Conservation (phyloP, 2,797 vertebrate species). For the Malurus leucopterus region DNA sequence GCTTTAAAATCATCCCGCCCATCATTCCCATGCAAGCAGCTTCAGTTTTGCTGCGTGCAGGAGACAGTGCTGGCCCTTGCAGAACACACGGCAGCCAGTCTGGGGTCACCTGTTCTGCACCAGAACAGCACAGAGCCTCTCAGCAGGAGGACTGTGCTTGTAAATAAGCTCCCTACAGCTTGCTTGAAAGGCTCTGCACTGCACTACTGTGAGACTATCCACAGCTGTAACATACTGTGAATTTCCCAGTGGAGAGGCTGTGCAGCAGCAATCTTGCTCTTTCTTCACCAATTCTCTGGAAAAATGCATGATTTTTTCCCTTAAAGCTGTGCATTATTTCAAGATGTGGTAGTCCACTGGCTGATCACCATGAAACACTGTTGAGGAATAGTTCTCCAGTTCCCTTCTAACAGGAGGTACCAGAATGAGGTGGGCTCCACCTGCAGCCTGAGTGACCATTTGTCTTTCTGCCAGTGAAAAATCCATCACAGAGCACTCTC, state of each 20-base stretch:
- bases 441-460: background rate
- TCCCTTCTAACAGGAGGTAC: background rate
- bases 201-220: background rate
- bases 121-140: conserved; percentile 18
- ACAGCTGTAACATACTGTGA: background rate
- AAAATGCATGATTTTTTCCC: background rate
- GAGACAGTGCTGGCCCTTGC: background rate
- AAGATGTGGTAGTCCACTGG: background rate
- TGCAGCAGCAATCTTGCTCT: background rate
- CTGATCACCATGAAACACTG: fast-evolving
- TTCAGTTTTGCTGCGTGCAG: background rate
- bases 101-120: background rate
- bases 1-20: background rate
- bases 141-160: background rate
- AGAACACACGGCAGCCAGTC: background rate
- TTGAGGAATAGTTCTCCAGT: background rate
- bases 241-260: background rate
- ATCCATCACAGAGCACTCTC: background rate
- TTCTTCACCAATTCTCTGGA: background rate
- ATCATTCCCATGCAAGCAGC: background rate
- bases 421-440: background rate
- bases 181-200: background rate
- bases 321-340: background rate
- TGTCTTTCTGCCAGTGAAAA: background rate
- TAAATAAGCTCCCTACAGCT: conserved; percentile 44